phyloP scores from a whole-genome alignment of 2,888 invertebrate species.

The Acronicta psi region DNA sequence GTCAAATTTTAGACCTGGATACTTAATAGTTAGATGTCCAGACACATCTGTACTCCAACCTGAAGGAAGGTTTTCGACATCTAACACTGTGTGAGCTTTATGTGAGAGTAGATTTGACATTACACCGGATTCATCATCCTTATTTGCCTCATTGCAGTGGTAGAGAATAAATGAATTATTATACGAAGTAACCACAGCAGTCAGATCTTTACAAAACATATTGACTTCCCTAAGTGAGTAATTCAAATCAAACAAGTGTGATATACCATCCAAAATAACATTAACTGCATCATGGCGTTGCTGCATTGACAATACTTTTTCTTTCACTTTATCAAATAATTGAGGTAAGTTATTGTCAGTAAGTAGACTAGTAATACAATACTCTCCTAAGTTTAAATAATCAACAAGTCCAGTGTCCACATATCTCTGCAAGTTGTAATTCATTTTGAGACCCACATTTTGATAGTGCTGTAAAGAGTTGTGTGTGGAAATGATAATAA shows the following conservation, averaged over 20 bases:
- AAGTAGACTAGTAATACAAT: constrained; percentile 64
- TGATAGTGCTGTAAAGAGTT: constrained; percentile 93
- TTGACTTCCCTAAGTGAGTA: constrained; percentile 86
- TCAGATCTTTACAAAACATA: constrained; percentile 83
- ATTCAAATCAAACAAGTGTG: constrained; percentile 91
- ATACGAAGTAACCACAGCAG: constrained; percentile 71
- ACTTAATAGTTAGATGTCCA: constrained; percentile 90
- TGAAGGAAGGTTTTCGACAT: constrained; percentile 91
- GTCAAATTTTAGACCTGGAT: constrained; percentile 75
- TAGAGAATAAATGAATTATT: constrained; percentile 82
- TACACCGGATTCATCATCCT: constrained; percentile 88
- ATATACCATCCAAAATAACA: constrained; percentile 92
- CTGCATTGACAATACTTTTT: constrained; percentile 73
- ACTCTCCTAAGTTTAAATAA: constrained; percentile 74
- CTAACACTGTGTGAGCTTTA: constrained; percentile 90
- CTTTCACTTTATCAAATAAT: constrained; percentile 77
- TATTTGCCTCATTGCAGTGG: constrained; percentile 89
- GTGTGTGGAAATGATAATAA: constrained; percentile 91
- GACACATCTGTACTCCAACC: constrained; percentile 93
- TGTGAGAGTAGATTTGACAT: constrained; percentile 90
- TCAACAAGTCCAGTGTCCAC: constrained; percentile 74
- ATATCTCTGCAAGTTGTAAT: constrained; percentile 90
- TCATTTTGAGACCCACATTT: constrained; percentile 92
- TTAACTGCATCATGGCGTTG: constrained; percentile 80
- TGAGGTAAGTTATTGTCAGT: constrained; percentile 71